These are phyloP conservation scores for Xiphias gladius DNA, from an alignment of 2,113 vertebrate genomes.

Conservation along the genomic window DNA sequence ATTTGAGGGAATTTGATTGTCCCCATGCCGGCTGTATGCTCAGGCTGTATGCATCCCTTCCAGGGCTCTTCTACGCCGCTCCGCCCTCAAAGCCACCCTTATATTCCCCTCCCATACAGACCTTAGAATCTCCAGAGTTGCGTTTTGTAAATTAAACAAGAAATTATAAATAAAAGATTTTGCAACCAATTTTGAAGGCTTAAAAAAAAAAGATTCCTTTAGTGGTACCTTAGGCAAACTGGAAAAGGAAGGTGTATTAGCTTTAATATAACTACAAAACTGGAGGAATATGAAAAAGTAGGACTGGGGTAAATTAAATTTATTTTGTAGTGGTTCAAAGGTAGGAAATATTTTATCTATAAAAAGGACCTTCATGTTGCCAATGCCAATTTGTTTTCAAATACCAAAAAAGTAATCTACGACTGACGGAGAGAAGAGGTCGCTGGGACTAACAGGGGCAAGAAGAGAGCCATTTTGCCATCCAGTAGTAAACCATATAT, in stretches of 20 bases:
- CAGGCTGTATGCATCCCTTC: neutral
- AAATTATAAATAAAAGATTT: slow-evolving; percentile 11
- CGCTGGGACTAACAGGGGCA: neutral
- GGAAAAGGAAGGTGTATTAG: neutral
- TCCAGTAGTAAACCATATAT: neutral
- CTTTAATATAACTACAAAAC: neutral
- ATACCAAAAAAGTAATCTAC: slow-evolving; percentile 9
- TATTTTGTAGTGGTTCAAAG: neutral
- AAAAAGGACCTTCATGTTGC: slow-evolving; percentile 6
- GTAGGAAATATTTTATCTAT: neutral
- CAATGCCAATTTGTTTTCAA: neutral
- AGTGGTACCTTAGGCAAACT: neutral
- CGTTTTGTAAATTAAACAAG: neutral
- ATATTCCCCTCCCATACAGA: slow-evolving; percentile 14
- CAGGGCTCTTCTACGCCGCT: neutral
- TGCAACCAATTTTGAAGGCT: neutral
- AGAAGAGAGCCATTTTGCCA: neutral
- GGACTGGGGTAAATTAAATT: neutral
- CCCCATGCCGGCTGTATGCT: no score
- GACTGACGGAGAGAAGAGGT: neutral
- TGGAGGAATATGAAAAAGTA: neutral
- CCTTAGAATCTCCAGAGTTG: neutral
- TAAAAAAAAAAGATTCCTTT: neutral
- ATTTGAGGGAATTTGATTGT: no score
- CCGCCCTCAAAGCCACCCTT: neutral